phyloP scores from a whole-genome alignment of 2,888 invertebrate genomes.

The Drosophila colorata region DNA sequence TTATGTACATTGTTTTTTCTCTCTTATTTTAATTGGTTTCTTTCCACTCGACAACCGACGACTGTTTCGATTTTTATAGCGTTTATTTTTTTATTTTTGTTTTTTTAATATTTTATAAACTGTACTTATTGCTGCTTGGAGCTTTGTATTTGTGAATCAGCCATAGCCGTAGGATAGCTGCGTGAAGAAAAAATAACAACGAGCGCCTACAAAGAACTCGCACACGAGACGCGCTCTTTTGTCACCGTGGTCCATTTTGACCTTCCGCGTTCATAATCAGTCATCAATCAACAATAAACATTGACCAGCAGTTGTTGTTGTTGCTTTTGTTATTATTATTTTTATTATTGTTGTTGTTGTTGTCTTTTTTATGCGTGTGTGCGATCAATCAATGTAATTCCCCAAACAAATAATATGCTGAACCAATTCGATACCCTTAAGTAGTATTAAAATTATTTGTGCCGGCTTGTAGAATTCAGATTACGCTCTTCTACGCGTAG shows the following conservation, averaged over 20 bases:
- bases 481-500: too few relatives aligned
- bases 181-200: background rate
- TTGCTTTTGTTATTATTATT: conserved; percentile 11
- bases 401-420: conserved; percentile 25
- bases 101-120: conserved; percentile 62
- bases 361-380: conserved; percentile 19
- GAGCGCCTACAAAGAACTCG: conserved; percentile 25
- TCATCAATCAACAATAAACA: conserved; percentile 69
- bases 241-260: conserved; percentile 52
- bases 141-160: conserved; percentile 48
- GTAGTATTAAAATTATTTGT: conserved; percentile 25
- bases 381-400: conserved; percentile 61
- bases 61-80: conserved; percentile 53
- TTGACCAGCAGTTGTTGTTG: conserved; percentile 34
- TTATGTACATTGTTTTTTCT: conserved; percentile 33
- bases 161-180: background rate
- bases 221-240: conserved; percentile 39
- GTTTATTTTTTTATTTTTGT: conserved; percentile 33
- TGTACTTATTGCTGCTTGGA: conserved; percentile 66
- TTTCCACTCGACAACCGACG: conserved; percentile 73
- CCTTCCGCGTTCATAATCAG: conserved; percentile 63
- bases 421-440: conserved; percentile 52
- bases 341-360: conserved; percentile 12
- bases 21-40: conserved; percentile 75
- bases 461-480: conserved; percentile 23